Percentiles rank a stretch among this genome's conserved stretches.
These are phyloP conservation scores for Drosophila murphyi DNA, from an alignment of 1,140 invertebrate genomes.

Conservation along the genomic window DNA sequence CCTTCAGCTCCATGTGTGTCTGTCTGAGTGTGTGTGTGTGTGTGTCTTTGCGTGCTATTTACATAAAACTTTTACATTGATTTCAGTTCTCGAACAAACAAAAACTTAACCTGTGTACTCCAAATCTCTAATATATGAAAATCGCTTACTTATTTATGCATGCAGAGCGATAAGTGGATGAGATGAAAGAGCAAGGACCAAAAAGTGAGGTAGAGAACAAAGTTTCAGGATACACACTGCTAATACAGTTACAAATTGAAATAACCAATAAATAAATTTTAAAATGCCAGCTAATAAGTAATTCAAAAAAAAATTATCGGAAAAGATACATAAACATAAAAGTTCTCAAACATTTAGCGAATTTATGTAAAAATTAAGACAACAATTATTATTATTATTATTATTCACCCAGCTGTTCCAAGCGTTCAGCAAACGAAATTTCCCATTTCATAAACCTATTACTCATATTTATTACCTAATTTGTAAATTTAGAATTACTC, in stretches of 20 bases:
- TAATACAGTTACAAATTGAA: neutral
- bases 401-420: too few relatives aligned
- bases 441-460: too few relatives aligned
- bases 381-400: too few relatives aligned
- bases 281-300: neutral
- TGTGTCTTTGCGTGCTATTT: slow-evolving; percentile 40
- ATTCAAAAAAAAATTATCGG: too few relatives aligned
- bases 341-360: too few relatives aligned
- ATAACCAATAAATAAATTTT: slow-evolving; percentile 10
- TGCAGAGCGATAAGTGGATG: slow-evolving; percentile 3
- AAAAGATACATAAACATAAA: too few relatives aligned
- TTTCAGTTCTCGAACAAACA: slow-evolving; percentile 49
- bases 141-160: slow-evolving; percentile 58
- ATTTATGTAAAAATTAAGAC: too few relatives aligned
- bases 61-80: slow-evolving; percentile 62
- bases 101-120: slow-evolving; percentile 8
- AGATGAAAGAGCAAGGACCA: neutral
- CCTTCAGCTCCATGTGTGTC: slow-evolving; percentile 25
- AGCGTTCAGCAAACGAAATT: too few relatives aligned
- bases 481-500: too few relatives aligned
- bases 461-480: too few relatives aligned
- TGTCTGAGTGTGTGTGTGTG: neutral
- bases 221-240: neutral
- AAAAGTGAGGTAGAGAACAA: neutral
- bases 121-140: neutral